These are phyloP conservation scores for Eospalax fontanierii DNA, from an alignment of 2,797 vertebrate species.

Conservation along the genomic window DNA sequence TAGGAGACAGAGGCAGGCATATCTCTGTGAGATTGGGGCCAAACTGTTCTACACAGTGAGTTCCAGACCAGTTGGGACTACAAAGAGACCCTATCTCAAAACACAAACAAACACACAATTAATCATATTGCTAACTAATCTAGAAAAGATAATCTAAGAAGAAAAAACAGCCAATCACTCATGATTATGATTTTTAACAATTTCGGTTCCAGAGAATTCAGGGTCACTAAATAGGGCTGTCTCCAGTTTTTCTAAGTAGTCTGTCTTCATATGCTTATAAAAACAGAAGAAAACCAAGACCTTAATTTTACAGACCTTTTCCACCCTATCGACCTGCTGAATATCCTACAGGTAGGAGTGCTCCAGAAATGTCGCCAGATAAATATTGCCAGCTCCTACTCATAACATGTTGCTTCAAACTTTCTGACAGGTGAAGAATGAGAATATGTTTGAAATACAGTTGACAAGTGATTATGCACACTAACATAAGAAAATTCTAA, in stretches of 20 bases:
- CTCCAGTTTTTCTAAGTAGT: background rate
- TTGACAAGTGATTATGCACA: background rate
- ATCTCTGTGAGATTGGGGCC: too few species aligned
- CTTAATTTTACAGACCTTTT: background rate
- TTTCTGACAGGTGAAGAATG: background rate
- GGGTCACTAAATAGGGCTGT: background rate
- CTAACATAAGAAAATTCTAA: background rate
- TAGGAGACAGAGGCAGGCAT: too few species aligned
- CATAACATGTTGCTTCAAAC: background rate
- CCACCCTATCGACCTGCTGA: background rate
- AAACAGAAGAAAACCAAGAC: background rate
- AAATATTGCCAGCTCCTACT: background rate
- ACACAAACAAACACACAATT: too few species aligned
- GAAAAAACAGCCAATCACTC: background rate
- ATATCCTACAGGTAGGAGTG: background rate
- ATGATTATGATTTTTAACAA: background rate
- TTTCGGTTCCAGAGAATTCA: background rate
- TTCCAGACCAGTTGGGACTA: too few species aligned
- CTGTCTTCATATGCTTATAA: background rate
- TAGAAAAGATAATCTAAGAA: background rate
- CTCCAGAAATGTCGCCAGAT: background rate
- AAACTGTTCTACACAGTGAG: too few species aligned
- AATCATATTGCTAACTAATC: background rate
- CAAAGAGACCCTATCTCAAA: too few species aligned
- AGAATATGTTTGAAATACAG: background rate